Evolutionary conservation across 2,797 vertebrate species (phyloP).

Genomic region (Mastacembelus armatus): DNA sequence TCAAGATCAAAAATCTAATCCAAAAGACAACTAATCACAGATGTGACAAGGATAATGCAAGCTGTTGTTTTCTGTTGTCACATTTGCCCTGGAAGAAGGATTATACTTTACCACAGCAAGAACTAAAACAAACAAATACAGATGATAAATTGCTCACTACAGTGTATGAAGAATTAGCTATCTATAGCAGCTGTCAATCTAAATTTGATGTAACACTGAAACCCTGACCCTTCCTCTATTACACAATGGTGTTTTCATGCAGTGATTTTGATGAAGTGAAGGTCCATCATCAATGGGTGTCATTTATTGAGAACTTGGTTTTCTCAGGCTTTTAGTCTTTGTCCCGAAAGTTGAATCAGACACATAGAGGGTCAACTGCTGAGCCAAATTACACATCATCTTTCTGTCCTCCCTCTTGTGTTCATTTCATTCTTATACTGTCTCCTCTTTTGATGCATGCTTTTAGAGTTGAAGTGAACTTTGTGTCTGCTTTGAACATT

Average conservation of each 20-base stretch:
- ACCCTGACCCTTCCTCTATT: background rate
- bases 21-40: no score
- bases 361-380: slow-evolving; percentile 10
- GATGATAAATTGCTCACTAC: no score
- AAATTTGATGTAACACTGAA: no score
- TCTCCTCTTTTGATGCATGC: background rate
- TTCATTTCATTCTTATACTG: background rate
- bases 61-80: no score
- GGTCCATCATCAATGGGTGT: background rate
- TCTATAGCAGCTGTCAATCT: no score
- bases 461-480: slow-evolving; percentile 14
- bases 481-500: slow-evolving; percentile 10
- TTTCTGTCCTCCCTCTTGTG: background rate
- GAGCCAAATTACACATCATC: slow-evolving; percentile 4
- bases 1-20: no score
- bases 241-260: slow-evolving; percentile 10
- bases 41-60: no score
- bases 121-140: no score
- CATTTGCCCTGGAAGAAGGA: no score
- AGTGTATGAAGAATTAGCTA: no score
- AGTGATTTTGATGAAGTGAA: slow-evolving; percentile 16
- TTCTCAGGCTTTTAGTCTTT: background rate
- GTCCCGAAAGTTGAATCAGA: slow-evolving; percentile 1
- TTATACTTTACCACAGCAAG: no score
- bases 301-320: background rate